These are phyloP conservation scores for Eupithecia centaureata DNA, from an alignment of 2,888 invertebrate species.

Conservation along the genomic window DNA sequence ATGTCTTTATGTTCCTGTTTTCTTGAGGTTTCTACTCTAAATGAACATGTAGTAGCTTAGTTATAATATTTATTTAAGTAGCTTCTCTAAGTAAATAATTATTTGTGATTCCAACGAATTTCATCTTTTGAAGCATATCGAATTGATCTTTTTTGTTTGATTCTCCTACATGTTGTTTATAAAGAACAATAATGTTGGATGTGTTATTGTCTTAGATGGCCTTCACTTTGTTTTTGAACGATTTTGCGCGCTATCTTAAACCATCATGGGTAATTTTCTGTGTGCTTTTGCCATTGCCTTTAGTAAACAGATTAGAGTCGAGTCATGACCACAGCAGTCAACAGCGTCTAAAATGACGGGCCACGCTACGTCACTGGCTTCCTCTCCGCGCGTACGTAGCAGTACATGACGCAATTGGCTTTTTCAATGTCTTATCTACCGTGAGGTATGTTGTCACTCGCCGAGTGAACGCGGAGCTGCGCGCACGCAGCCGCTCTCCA, in stretches of 20 bases:
- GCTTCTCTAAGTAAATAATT: background rate
- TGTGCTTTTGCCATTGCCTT: constrained; percentile 53
- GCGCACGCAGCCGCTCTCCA: constrained; percentile 71
- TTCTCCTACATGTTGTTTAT: constrained; percentile 17
- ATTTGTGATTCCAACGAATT: background rate
- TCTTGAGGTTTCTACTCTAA: constrained; percentile 42
- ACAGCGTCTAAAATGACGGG: constrained; percentile 76
- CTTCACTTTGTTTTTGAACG: constrained; percentile 35
- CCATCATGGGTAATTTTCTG: constrained; percentile 20
- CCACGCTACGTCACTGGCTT: constrained; percentile 76
- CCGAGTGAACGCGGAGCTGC: constrained; percentile 75
- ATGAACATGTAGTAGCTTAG: constrained; percentile 31
- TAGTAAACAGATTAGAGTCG: constrained; percentile 66
- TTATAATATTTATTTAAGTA: background rate
- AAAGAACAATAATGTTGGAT: constrained; percentile 10
- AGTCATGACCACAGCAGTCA: constrained; percentile 53
- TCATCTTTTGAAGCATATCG: background rate
- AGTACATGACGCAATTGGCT: constrained; percentile 83
- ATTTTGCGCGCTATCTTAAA: constrained; percentile 31
- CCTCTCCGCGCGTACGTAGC: constrained; percentile 80
- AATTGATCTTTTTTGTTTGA: constrained; percentile 26
- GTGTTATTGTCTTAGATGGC: constrained; percentile 25
- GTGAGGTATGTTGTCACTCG: constrained; percentile 81
- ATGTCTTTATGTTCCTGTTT: constrained; percentile 56
- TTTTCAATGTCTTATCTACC: constrained; percentile 84